phyloP scores from a whole-genome alignment of 2,888 invertebrate species.

The Parnassius orleans region DNA sequence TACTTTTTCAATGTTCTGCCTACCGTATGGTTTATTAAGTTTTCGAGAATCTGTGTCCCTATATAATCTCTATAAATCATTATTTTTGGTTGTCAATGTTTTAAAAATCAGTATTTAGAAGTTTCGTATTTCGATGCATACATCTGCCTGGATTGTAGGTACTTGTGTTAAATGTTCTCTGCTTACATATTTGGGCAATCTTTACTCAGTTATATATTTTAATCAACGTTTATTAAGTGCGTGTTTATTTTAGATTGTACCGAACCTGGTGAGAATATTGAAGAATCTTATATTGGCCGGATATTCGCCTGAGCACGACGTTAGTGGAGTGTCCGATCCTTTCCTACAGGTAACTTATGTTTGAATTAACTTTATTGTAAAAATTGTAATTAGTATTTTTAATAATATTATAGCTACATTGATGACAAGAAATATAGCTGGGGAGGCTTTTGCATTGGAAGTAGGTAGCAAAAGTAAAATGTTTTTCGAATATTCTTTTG shows the following conservation, averaged over 20 bases:
- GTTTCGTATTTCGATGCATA: background rate
- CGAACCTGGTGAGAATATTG: slow-evolving; percentile 98
- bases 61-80: background rate
- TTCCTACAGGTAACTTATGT: slow-evolving; percentile 91
- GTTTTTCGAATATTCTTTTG: too few relatives aligned
- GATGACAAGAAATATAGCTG: too few relatives aligned
- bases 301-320: slow-evolving; percentile 99
- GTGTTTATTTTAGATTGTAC: slow-evolving; percentile 91
- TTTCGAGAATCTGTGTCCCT: slow-evolving; percentile 4
- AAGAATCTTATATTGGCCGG: slow-evolving; percentile 99
- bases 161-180: slow-evolving; percentile 10
- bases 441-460: too few relatives aligned
- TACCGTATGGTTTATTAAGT: slow-evolving; percentile 9
- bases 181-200: slow-evolving; percentile 20
- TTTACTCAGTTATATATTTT: slow-evolving; percentile 35
- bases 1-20: slow-evolving; percentile 2
- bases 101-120: slow-evolving; percentile 16
- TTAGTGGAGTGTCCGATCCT: slow-evolving; percentile 99
- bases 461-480: slow-evolving; percentile 21
- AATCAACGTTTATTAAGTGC: background rate
- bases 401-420: too few relatives aligned
- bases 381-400: too few relatives aligned
- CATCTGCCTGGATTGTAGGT: slow-evolving; percentile 18
- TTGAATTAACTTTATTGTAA: too few relatives aligned
- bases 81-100: background rate